Evolutionary conservation across 1,140 invertebrate genomes (phyloP).

Genomic region (Drosophila pseudoobscura): DNA sequence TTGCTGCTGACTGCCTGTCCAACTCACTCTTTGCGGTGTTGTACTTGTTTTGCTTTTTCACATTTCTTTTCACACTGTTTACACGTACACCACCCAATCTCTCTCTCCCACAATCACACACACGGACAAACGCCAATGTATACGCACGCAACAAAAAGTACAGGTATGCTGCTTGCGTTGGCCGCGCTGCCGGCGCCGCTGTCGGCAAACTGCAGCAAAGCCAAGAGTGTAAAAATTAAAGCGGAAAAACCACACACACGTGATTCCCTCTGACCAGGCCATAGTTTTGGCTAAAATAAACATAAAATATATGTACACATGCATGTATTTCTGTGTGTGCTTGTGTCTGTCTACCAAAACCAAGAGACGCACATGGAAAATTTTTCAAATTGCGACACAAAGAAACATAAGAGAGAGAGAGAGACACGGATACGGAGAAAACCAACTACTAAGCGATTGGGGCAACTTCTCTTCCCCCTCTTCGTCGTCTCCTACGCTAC

Average conservation of each 20-base stretch:
- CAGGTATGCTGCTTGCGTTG: slow-evolving; percentile 41
- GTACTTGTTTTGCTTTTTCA: slow-evolving; percentile 71
- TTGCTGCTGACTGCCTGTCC: slow-evolving; percentile 36
- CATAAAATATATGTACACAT: slow-evolving; percentile 9
- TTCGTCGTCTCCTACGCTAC: slow-evolving; percentile 20
- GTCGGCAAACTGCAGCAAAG: slow-evolving; percentile 29
- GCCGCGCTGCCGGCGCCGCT: slow-evolving; percentile 20
- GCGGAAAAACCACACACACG: slow-evolving; percentile 53
- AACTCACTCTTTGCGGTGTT: slow-evolving; percentile 66
- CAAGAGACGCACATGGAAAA: slow-evolving; percentile 25
- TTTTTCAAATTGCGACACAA: slow-evolving; percentile 49
- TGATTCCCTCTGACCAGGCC: slow-evolving; percentile 41
- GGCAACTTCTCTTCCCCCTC: slow-evolving; percentile 22
- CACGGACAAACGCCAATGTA: slow-evolving; percentile 10
- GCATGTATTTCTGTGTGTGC: not conserved
- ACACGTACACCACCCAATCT: slow-evolving; percentile 67
- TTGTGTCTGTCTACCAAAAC: not conserved
- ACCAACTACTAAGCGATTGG: slow-evolving; percentile 20
- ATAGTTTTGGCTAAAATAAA: slow-evolving; percentile 33
- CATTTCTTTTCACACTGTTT: slow-evolving; percentile 68
- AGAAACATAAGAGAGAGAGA: slow-evolving; percentile 33
- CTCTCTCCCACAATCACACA: slow-evolving; percentile 1
- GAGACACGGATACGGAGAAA: slow-evolving; percentile 35
- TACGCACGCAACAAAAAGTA: slow-evolving; percentile 26
- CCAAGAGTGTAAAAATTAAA: slow-evolving; percentile 23